phyloP scores from a whole-genome alignment of 2,797 vertebrate species.

The Notolabrus celidotus region DNA sequence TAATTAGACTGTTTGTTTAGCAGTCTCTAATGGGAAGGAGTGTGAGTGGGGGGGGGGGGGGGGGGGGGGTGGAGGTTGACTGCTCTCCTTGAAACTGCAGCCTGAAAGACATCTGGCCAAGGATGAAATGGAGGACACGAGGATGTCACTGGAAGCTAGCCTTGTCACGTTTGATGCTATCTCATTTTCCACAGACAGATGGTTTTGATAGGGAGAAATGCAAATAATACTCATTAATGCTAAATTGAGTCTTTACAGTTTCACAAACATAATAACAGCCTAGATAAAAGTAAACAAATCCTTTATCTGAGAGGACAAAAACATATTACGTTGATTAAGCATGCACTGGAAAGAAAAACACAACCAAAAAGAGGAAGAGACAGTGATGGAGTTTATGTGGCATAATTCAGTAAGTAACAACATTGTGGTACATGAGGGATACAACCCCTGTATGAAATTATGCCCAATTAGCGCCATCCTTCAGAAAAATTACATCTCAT shows the following conservation, averaged over 20 bases:
- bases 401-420: constrained; percentile 57
- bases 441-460: constrained; percentile 67
- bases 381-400: constrained; percentile 26
- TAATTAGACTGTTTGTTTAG: constrained; percentile 81
- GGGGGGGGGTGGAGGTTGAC: constrained; percentile 38
- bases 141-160: constrained; percentile 28
- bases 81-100: constrained; percentile 69
- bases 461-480: constrained; percentile 72
- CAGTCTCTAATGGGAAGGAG: constrained; percentile 57
- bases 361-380: not conserved
- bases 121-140: constrained; percentile 46
- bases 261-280: constrained; percentile 22
- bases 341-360: not conserved
- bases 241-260: constrained; percentile 43
- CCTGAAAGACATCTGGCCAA: constrained; percentile 73
- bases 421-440: constrained; percentile 43
- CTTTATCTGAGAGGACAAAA: constrained; percentile 28
- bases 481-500: constrained; percentile 72
- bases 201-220: constrained; percentile 38
- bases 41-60: constrained; percentile 24
- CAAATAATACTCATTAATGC: constrained; percentile 25
- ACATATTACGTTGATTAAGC: constrained; percentile 33
- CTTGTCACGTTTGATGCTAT: constrained; percentile 13
- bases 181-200: constrained; percentile 51
- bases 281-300: constrained; percentile 31